A percentile compares a stretch with the other conserved stretches of the same genome.
Evolutionary conservation across 1,140 invertebrate genomes (phyloP).

Genomic region (Drosophila oshimai): DNA sequence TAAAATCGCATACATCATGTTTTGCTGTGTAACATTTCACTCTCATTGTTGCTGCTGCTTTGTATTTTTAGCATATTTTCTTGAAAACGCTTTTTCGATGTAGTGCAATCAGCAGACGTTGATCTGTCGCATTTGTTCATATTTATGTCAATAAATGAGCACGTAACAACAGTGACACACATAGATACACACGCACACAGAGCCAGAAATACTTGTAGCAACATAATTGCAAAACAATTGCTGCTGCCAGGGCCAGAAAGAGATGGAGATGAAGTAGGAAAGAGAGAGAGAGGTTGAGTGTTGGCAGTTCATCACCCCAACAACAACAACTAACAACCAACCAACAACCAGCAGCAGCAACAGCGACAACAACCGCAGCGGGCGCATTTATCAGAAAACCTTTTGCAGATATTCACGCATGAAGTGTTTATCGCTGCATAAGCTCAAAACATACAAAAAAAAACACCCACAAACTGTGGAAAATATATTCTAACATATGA

Average conservation of each 20-base stretch:
- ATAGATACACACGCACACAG: constrained; percentile 9
- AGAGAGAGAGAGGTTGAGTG: background rate
- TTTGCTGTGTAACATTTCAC: background rate
- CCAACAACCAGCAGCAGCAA: constrained; percentile 17
- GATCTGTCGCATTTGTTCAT: constrained; percentile 71
- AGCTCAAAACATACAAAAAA: constrained; percentile 37
- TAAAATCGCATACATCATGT: background rate
- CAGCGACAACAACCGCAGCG: constrained; percentile 40
- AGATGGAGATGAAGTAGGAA: background rate
- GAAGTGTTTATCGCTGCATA: constrained; percentile 77
- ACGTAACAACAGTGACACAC: constrained; percentile 72
- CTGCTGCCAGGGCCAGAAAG: background rate
- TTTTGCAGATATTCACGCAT: constrained; percentile 79
- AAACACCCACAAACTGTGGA: constrained; percentile 63
- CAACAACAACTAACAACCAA: constrained; percentile 26
- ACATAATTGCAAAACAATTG: constrained; percentile 76
- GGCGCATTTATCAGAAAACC: constrained; percentile 68
- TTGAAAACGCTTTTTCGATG: constrained; percentile 47
- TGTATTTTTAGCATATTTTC: constrained; percentile 41
- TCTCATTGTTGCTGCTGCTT: background rate
- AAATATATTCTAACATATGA: constrained; percentile 57
- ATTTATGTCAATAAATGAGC: constrained; percentile 74
- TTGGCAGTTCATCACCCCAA: constrained; percentile 63
- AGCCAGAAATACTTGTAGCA: constrained; percentile 19
- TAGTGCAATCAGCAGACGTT: constrained; percentile 62